Evolutionary conservation across 2,888 invertebrate species (phyloP), one percentile per base, ranked within the genome.

Genomic region (Eupsilia transversa): DNA sequence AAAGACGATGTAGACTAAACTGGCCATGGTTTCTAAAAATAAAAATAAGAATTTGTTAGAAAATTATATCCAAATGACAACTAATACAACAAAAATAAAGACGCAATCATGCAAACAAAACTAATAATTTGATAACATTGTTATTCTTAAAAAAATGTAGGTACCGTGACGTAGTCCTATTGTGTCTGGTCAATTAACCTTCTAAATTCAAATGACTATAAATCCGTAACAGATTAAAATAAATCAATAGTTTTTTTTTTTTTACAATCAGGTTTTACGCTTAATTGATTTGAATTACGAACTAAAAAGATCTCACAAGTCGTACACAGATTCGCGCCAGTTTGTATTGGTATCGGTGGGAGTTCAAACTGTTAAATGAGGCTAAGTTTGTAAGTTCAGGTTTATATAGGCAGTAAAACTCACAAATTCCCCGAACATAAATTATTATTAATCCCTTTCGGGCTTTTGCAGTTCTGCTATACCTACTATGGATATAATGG

Each of bases 11-110:
- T 63, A 6, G 5, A 72, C 5, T 57, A 74, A 10, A n/a, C 54
- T 60, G 49, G 69, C 49, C 83, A 83, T 83, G 54, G 14, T 83
- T 43, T 74, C 81, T 83, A 61, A 0, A 74, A 77, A 57, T 4
- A 43, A 14, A 64, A 68, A 20, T n/a, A 41, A 33, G 0, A 54
- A 63, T 9, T 33, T 23, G 2, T 56, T 56, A 38, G 6, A 27
- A 35, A 33, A 27, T 20, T 49, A 57, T 30, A 10, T n/a, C n/a
- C 2, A 10, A 49, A 7, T n/a, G 4, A 9, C n/a, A 10, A 33
- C 1, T 12, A 46, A 30, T n/a, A 35, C 7, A 9, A 9, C 23
- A 43, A 17, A 33, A 27, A 35, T 17, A 30, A 64, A 17, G 23
- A 6, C 17, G 5, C 17, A 1, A 65, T 2, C 9, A 49, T 17